Base-by-base conservation (phyloP, 1,140 invertebrate species). In the Heliconius himera region DNA sequence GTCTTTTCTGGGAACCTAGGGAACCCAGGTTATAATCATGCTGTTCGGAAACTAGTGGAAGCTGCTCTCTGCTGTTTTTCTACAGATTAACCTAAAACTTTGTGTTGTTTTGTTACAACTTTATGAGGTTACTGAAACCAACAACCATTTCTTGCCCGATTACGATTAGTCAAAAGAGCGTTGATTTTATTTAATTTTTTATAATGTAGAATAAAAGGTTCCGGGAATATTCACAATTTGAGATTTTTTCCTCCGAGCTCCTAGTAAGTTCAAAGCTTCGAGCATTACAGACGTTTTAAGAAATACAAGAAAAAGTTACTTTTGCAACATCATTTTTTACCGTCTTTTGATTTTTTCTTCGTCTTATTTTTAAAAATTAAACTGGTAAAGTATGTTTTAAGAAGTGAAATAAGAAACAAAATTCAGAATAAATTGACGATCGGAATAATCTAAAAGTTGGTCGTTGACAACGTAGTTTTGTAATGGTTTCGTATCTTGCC, bases 241-340 rank as follows among this genome's bases (percentile, higher is more conserved):
- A 29, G n/a, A 3, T 16, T 66, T 66, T 66, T 66, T 66, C 60
- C 60, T 66, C 60, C 26, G 26, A 66, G 9, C 13, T 29, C 11
- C 26, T 66, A 0, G 60, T 66, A 66, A 66, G 60, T 66, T 26
- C 5, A 66, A 66, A 66, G 60, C 60, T 29, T 3, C 26, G 13
- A 54, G 51, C 60, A 29, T 66, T 66, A 66, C 60, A 66, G 13
- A 29, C 60, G 60, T 66, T 66, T 66, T 66, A 66, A 66, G 60
- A 29, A 66, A 66, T 66, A 66, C 13, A 66, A 66, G 60, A 66
- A 66, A 66, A 66, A 26, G 26, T 66, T 26, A 66, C 60, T 29
- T 66, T 66, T 66, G 60, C 16, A 26, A 66, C 22, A 29, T 66
- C 60, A 66, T 29, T 66, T 66, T 66, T 66, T 66, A 66, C 26